Evolutionary conservation across 2,797 vertebrate genomes (phyloP), one percentile per base, ranked within the genome.

Genomic region (Microtus agrestis): DNA sequence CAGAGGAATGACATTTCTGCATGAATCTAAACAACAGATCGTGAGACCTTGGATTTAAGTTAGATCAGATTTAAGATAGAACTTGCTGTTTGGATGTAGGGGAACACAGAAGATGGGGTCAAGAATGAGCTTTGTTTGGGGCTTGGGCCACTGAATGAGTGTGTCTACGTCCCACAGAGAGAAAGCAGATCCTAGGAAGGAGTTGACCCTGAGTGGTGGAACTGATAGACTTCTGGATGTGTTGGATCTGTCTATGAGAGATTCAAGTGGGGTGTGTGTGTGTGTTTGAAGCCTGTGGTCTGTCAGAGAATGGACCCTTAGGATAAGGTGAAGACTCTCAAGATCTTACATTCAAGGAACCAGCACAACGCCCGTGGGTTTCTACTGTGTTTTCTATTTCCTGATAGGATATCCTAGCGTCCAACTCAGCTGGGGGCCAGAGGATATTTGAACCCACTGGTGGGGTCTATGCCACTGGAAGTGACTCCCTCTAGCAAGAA

Each of bases 241-340:
- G 7, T 76, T 90, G 19, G 25, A 65, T 65, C 92, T 51, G 13
- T 40, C 59, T 79, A 31, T 71, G 93, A 63, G 65, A 93, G 27
- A 81, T 63, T 48, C 4, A 74, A 63, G 27, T 80, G 37, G n/a
- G 27, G 61, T 21, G 19, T 56, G 54, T 56, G 51, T 54, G 73
- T 77, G 34, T 77, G 81, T 59, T 86, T 69, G 46, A 95, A 73
- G 56, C 25, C 7, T 59, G 6, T 12, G 69, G n/a, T 43, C n/a
- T 94, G 59, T 40, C 56, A n/a, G 78, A 79, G n/a, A 76, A 40
- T 69, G 17, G 73, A 91, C 78, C 82, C 94, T 94, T 81, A 77
- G n/a, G 43, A 94, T 54, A 61, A 81, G 17, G 34, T 80, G 5
- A 63, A 51, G 27, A 10, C 21, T 46, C 69, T 19, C 46, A 94